phyloP scores from a whole-genome alignment of 2,888 invertebrate genomes.

The Chloromyia formosa region DNA sequence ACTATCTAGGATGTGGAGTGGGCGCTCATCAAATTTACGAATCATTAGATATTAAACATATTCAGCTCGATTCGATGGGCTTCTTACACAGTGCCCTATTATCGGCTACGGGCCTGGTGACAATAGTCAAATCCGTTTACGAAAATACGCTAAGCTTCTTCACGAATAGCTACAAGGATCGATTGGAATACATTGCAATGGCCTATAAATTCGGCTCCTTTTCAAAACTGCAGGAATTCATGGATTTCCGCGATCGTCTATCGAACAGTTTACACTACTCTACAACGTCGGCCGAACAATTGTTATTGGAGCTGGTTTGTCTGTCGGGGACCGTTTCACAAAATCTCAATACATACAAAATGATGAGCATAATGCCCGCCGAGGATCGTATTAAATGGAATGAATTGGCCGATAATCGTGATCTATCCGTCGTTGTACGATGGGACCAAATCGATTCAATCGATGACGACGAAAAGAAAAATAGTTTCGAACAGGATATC shows the following conservation, averaged over 20 bases:
- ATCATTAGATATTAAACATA: constrained; percentile 88
- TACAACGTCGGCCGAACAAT: constrained; percentile 72
- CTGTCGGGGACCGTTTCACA: constrained; percentile 61
- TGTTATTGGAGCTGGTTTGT: constrained; percentile 73
- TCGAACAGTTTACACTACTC: constrained; percentile 84
- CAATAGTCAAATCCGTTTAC: constrained; percentile 74
- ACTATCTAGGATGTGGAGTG: constrained; percentile 75
- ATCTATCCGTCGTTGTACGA: constrained; percentile 74
- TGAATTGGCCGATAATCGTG: constrained; percentile 77
- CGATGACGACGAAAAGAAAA: constrained; percentile 54
- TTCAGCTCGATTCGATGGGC: constrained; percentile 91
- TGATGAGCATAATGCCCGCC: constrained; percentile 69
- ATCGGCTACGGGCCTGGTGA: constrained; percentile 75
- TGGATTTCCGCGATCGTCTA: constrained; percentile 82
- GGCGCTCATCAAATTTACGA: constrained; percentile 80
- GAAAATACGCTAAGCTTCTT: constrained; percentile 86
- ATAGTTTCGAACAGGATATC: constrained; percentile 60
- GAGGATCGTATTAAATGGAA: constrained; percentile 71
- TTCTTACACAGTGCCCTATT: constrained; percentile 82
- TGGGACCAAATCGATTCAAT: constrained; percentile 71
- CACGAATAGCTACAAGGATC: constrained; percentile 87
- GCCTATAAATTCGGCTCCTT: constrained; percentile 96
- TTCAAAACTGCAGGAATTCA: constrained; percentile 89
- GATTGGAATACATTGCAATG: constrained; percentile 88
- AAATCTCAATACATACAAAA: constrained; percentile 66